Percentiles rank a stretch among this genome's conserved stretches.
These are phyloP conservation scores for Notoglanidium macrostoma DNA, from an alignment of 2,797 vertebrate species.

Conservation along the genomic window DNA sequence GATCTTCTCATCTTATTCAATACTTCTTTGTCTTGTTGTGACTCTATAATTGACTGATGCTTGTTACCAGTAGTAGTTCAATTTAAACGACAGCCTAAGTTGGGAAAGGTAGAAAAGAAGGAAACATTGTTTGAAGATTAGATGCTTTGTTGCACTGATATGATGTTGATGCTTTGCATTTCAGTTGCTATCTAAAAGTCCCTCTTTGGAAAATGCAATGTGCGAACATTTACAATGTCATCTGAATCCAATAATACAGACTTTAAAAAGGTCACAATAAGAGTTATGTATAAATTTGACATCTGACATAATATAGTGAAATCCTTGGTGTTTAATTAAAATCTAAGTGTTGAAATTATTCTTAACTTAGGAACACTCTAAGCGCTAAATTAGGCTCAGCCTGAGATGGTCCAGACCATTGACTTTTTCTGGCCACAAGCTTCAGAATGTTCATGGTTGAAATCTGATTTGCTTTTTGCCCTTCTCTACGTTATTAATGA, in stretches of 20 bases:
- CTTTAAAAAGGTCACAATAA: neutral
- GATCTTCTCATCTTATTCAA: neutral
- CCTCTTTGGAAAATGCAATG: neutral
- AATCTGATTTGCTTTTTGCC: neutral
- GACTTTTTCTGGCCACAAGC: neutral
- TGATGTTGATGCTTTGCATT: neutral
- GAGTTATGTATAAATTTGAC: neutral
- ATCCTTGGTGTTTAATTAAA: neutral
- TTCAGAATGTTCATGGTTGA: neutral
- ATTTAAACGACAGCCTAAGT: neutral
- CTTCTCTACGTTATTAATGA: constrained; percentile 1
- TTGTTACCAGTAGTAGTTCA: neutral
- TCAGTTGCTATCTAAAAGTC: neutral
- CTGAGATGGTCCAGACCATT: neutral
- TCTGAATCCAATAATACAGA: neutral
- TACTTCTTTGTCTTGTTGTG: neutral
- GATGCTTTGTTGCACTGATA: neutral
- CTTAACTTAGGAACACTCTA: neutral
- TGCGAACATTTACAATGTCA: neutral
- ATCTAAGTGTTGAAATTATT: neutral
- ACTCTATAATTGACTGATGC: neutral
- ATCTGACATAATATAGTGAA: neutral
- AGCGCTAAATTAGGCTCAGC: neutral
- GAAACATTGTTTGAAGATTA: neutral
- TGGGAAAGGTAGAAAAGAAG: neutral